These are phyloP conservation scores for Oreochromis grahami DNA, from an alignment of 2,797 vertebrate species.

Conservation along the genomic window DNA sequence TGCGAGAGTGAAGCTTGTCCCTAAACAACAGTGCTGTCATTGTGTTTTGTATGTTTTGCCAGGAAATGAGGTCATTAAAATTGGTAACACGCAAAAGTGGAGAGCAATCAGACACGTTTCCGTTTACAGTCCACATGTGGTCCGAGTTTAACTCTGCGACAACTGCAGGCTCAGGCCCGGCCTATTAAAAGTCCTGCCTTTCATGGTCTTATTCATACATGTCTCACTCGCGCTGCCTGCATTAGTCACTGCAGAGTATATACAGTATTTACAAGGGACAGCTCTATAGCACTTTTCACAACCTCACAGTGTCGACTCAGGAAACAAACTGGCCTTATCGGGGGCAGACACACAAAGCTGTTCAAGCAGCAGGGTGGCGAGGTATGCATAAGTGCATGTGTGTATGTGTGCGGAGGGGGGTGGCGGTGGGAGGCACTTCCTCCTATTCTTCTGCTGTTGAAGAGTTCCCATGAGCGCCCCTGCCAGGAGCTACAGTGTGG, in stretches of 20 bases:
- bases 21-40: conserved; percentile 1
- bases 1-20: not conserved
- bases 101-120: conserved; percentile 3
- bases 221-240: conserved; percentile 16
- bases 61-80: not conserved
- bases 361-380: conserved; percentile 77
- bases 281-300: conserved; percentile 58
- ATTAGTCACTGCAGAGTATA: conserved; percentile 30
- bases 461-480: conserved; percentile 91
- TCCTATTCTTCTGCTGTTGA: conserved; percentile 91
- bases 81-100: not conserved
- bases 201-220: not conserved
- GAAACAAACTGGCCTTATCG: conserved; percentile 89
- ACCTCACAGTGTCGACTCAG: conserved; percentile 75
- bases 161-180: not conserved
- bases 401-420: conserved; percentile 7
- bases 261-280: conserved; percentile 32
- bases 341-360: conserved; percentile 80
- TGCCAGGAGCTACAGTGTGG: conserved; percentile 84
- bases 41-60: conserved; percentile 5
- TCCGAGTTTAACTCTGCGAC: not conserved
- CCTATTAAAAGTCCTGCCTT: not conserved
- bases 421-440: conserved; percentile 89
- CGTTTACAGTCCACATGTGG: not conserved
- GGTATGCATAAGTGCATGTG: conserved; percentile 61